Conservation (phyloP, 2,113 vertebrate genomes). For the Pseudolaguvia tuberculata region DNA sequence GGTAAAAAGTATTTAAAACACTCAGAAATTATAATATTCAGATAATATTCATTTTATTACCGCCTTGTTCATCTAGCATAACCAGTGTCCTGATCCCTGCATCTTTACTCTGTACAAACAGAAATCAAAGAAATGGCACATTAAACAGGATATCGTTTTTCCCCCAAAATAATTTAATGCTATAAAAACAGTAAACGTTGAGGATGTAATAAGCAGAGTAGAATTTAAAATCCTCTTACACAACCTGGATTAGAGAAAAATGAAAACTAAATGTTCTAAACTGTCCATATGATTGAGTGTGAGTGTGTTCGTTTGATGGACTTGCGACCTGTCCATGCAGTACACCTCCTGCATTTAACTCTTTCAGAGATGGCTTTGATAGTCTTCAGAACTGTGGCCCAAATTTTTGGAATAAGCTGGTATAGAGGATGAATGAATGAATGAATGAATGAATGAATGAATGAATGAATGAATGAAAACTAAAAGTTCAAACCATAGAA, state of each 20-base stretch:
- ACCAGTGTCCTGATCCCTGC: constrained; percentile 95
- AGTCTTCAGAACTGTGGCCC: too few species aligned
- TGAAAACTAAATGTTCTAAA: constrained; percentile 2
- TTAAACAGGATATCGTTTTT: neutral
- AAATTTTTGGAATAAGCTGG: too few species aligned
- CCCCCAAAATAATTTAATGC: neutral
- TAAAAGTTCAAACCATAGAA: too few species aligned
- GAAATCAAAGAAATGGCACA: neutral
- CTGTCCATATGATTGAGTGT: neutral
- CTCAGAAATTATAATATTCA: neutral
- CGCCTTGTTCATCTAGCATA: constrained; percentile 99
- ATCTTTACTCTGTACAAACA: constrained; percentile 85
- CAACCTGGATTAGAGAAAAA: neutral
- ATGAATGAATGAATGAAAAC: too few species aligned
- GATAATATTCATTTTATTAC: constrained; percentile 64
- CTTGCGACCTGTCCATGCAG: too few species aligned
- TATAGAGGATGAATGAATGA: too few species aligned
- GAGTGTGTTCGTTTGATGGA: neutral
- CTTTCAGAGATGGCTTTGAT: too few species aligned
- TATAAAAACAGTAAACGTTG: neutral
- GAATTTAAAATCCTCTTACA: neutral
- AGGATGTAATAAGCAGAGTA: neutral
- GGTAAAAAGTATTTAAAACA: neutral
- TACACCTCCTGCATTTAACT: too few species aligned
- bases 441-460: too few species aligned